A percentile compares a stretch with the other conserved stretches of the same genome.
These are phyloP conservation scores for Geotrypetes seraphini DNA, from an alignment of 2,797 vertebrate species.

Conservation along the genomic window DNA sequence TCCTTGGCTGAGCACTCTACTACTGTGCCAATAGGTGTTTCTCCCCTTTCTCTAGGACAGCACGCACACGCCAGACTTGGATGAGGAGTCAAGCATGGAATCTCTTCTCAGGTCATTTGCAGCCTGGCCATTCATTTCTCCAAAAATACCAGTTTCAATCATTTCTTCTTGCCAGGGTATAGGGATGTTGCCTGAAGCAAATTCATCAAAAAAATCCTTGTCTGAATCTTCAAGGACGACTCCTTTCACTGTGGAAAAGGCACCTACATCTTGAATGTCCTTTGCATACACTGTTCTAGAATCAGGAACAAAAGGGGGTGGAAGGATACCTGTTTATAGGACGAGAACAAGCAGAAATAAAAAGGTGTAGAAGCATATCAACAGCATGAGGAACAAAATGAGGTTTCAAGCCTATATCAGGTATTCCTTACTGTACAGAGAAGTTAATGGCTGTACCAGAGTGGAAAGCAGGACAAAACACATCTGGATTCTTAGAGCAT, in stretches of 20 bases:
- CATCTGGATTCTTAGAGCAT: too few species aligned
- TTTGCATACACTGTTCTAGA: slow-evolving; percentile 79
- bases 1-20: too few species aligned
- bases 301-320: slow-evolving; percentile 73
- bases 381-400: too few species aligned
- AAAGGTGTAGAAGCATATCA: too few species aligned
- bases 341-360: not conserved
- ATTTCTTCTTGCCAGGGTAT: slow-evolving; percentile 88
- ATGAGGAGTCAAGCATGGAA: slow-evolving; percentile 42
- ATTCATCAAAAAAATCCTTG: slow-evolving; percentile 69
- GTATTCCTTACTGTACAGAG: too few species aligned
- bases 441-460: too few species aligned
- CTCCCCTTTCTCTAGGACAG: slow-evolving; percentile 50
- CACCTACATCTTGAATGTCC: slow-evolving; percentile 72
- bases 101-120: slow-evolving; percentile 68
- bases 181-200: slow-evolving; percentile 70
- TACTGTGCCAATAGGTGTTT: too few species aligned
- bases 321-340: slow-evolving; percentile 58
- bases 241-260: slow-evolving; percentile 77
- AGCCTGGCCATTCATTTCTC: slow-evolving; percentile 62
- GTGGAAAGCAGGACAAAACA: too few species aligned
- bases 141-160: slow-evolving; percentile 75
- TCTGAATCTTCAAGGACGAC: slow-evolving; percentile 62
- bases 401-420: too few species aligned
- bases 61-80: slow-evolving; percentile 74